These are phyloP conservation scores for Conomelus anceps DNA, from an alignment of 2,888 invertebrate genomes.

Conservation along the genomic window DNA sequence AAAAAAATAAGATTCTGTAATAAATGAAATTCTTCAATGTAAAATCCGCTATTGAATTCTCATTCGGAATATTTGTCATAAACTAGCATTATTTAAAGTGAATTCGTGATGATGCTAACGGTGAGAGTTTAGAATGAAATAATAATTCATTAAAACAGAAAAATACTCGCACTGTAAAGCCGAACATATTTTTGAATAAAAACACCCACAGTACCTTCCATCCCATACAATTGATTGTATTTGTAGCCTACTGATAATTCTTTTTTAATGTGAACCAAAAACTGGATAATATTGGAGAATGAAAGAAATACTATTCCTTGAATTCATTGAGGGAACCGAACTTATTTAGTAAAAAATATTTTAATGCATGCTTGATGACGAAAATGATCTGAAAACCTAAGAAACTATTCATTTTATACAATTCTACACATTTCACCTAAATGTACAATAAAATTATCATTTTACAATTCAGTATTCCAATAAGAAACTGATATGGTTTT, in stretches of 20 bases:
- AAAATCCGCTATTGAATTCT: too few relatives aligned
- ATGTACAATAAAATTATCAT: background rate
- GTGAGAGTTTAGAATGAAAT: too few relatives aligned
- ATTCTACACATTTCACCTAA: background rate
- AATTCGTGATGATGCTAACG: too few relatives aligned
- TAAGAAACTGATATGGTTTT: background rate
- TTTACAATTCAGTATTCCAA: background rate
- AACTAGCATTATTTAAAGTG: too few relatives aligned
- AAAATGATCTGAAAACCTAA: background rate
- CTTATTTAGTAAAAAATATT: background rate
- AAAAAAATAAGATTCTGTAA: too few relatives aligned
- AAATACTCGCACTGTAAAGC: background rate
- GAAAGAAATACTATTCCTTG: background rate
- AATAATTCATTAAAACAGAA: too few relatives aligned
- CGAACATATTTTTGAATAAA: too few relatives aligned
- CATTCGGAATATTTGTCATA: too few relatives aligned
- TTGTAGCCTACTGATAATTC: too few relatives aligned
- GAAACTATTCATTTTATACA: background rate
- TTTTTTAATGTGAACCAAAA: too few relatives aligned
- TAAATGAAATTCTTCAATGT: too few relatives aligned
- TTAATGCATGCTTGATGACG: background rate
- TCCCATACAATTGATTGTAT: background rate
- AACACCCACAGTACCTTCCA: background rate
- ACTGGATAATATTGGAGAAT: background rate
- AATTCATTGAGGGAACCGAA: background rate